phyloP scores from a whole-genome alignment of 35 echinoderm and acorn worm genomes.

The Stichopus chloronotus region DNA sequence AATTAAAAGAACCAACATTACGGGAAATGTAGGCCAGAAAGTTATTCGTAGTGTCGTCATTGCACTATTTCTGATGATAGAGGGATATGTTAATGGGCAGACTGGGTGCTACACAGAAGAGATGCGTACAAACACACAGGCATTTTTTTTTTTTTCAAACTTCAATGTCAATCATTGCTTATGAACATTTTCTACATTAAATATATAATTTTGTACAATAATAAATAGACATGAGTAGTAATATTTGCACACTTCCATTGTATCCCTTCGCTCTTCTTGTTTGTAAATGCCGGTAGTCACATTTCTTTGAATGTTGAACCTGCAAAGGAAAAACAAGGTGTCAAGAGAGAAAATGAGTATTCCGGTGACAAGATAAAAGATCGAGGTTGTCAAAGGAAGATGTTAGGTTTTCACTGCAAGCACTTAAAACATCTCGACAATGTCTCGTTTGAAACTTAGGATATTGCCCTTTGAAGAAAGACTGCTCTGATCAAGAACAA shows the following conservation, averaged over 20 bases:
- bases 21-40: neutral
- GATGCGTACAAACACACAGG: neutral
- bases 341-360: neutral
- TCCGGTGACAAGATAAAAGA: neutral
- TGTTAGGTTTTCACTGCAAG: neutral
- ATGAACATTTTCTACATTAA: neutral
- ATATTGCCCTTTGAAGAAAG: too few relatives aligned
- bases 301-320: neutral
- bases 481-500: too few relatives aligned
- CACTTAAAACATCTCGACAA: neutral
- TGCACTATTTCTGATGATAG: neutral
- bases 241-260: constrained; percentile 45
- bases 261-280: neutral
- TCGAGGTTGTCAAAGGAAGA: neutral
- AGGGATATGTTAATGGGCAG: neutral
- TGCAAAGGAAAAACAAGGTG: neutral
- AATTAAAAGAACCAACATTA: neutral
- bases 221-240: constrained; percentile 9
- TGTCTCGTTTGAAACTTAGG: neutral
- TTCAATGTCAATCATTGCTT: constrained; percentile 8
- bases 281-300: neutral
- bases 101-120: neutral
- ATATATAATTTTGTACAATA: constrained; percentile 8
- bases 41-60: neutral
- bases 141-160: neutral